Conservation (phyloP, 2,113 vertebrate species). For the Peromyscus polionotus region DNA sequence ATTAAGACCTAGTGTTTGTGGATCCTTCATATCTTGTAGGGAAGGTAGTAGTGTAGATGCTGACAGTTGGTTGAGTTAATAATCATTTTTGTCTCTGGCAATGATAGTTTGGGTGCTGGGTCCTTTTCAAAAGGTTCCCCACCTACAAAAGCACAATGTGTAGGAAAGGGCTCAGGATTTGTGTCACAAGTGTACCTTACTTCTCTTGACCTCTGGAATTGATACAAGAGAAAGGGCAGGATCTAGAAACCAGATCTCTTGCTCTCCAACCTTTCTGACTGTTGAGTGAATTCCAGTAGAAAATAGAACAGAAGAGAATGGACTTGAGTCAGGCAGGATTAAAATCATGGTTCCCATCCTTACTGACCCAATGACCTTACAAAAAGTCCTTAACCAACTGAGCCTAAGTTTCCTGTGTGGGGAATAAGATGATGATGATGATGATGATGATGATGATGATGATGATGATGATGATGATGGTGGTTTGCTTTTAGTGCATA, state of each 20-base stretch:
- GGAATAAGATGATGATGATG: not conserved
- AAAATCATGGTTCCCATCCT: not conserved
- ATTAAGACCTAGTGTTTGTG: not conserved
- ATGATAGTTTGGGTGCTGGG: not conserved
- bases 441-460: not conserved
- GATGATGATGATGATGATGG: not conserved
- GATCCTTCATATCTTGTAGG: not conserved
- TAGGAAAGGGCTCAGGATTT: not conserved
- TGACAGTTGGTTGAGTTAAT: not conserved
- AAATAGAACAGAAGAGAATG: not conserved
- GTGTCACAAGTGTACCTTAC: not conserved
- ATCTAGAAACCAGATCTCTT: not conserved
- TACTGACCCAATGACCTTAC: not conserved
- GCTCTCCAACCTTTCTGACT: not conserved
- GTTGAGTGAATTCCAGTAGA: not conserved
- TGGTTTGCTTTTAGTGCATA: not conserved
- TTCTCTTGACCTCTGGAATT: not conserved
- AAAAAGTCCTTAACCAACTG: conserved; percentile 10
- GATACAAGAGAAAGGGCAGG: not conserved
- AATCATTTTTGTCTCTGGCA: not conserved
- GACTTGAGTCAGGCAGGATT: not conserved
- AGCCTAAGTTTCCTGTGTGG: not conserved
- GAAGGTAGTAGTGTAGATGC: not conserved
- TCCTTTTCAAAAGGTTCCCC: not conserved
- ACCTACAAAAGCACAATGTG: not conserved